phyloP scores from a whole-genome alignment of 2,888 invertebrate species.

The Drosophila incognita region DNA sequence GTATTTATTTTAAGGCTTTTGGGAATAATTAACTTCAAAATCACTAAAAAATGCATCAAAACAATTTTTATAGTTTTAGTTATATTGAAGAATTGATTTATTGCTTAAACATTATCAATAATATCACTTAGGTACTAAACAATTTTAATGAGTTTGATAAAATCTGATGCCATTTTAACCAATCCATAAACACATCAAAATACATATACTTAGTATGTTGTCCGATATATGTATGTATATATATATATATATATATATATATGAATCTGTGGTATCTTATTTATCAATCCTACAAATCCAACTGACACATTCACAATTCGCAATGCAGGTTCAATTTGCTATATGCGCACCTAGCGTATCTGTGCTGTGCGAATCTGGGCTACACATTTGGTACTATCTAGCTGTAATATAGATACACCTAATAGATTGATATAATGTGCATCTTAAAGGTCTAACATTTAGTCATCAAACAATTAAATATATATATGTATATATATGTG shows the following conservation, averaged over 20 bases:
- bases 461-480: conserved; percentile 18
- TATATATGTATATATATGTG: background rate
- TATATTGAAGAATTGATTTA: conserved; percentile 77
- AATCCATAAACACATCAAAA: conserved; percentile 43
- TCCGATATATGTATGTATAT: conserved; percentile 15
- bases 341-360: background rate
- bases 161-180: conserved; percentile 47
- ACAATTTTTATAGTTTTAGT: background rate
- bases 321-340: conserved; percentile 34
- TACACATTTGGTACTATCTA: conserved; percentile 70
- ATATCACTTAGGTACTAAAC: conserved; percentile 79
- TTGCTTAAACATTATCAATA: conserved; percentile 80
- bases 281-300: conserved; percentile 33
- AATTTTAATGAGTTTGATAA: conserved; percentile 70
- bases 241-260: background rate
- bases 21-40: background rate
- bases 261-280: conserved; percentile 3
- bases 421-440: conserved; percentile 15
- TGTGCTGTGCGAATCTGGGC: background rate
- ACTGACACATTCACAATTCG: conserved; percentile 47
- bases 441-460: conserved; percentile 16
- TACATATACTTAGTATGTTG: conserved; percentile 30
- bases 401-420: conserved; percentile 30
- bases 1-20: background rate
- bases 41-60: background rate